Evolutionary conservation across 53 echinoderm and acorn worm species (phyloP).

Genomic region (Mesocentrotus franciscanus): DNA sequence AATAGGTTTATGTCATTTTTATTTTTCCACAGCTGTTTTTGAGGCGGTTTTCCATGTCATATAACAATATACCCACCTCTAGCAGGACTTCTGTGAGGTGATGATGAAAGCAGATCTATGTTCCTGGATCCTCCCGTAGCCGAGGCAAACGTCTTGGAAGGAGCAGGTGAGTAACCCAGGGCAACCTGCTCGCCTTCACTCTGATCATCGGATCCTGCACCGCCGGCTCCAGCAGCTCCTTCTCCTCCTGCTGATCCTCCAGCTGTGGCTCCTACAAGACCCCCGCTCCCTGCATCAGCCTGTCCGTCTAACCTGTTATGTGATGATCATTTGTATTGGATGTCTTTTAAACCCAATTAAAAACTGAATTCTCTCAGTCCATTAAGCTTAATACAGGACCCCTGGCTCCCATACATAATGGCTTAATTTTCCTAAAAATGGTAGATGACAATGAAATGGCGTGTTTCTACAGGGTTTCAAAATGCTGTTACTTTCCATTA

Average conservation of each 20-base stretch:
- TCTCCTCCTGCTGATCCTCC: conserved; percentile 58
- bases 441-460: too few species aligned
- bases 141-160: conserved; percentile 68
- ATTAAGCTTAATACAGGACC: not conserved
- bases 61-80: conserved; percentile 60
- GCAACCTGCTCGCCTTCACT: conserved; percentile 54
- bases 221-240: conserved; percentile 56
- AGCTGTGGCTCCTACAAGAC: conserved; percentile 59
- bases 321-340: not conserved
- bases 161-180: conserved; percentile 41
- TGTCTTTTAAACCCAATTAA: not conserved
- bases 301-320: conserved; percentile 78
- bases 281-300: conserved; percentile 64
- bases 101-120: conserved; percentile 67
- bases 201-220: conserved; percentile 60
- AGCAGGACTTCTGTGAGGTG: conserved; percentile 77
- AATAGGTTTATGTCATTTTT: too few species aligned
- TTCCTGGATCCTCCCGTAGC: conserved; percentile 71
- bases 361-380: not conserved
- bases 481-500: too few species aligned
- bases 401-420: not conserved
- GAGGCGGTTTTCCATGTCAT: too few species aligned
- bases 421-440: too few species aligned
- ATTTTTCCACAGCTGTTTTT: too few species aligned
- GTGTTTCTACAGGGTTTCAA: too few species aligned